A percentile compares a stretch with the other conserved stretches of the same genome.
Evolutionary conservation across 2,113 vertebrate genomes (phyloP).

Genomic region (rabbit (Oryctolagus cuniculus)): mOryCun1.1 NC_091434.1:3968001-3968500

Average conservation of each 20-base stretch:
- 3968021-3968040: neutral
- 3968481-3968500: neutral
- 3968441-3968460: neutral
- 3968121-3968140: neutral
- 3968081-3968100: constrained; percentile 41
- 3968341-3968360: constrained; percentile 66
- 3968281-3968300: constrained; percentile 63
- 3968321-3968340: constrained; percentile 39
- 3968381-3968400: constrained; percentile 51
- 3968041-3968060: neutral
- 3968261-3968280: constrained; percentile 36
- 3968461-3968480: constrained; percentile 29
- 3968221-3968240: constrained; percentile 64
- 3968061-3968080: constrained; percentile 57
- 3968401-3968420: neutral
- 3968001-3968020: neutral
- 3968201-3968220: neutral
- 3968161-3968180: constrained; percentile 1
- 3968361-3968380: constrained; percentile 62
- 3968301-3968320: constrained; percentile 27
- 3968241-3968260: constrained; percentile 54
- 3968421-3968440: constrained; percentile 15
- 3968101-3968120: neutral
- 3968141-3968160: constrained; percentile 1
- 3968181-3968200: constrained; percentile 23